These are phyloP conservation scores for Drosophila eohydei DNA, from an alignment of 2,888 invertebrate genomes.

Conservation along the genomic window DNA sequence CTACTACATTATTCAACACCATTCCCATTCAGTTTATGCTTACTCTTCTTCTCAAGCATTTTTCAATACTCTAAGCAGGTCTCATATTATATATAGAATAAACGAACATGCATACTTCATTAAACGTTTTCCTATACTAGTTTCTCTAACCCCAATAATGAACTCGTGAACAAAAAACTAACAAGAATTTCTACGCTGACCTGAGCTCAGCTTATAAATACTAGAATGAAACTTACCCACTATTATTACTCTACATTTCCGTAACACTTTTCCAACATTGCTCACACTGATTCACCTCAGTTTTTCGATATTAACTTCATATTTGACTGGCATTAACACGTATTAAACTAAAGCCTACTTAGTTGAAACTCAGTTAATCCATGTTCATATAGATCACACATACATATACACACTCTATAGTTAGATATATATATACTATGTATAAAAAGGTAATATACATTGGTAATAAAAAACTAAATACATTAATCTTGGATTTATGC, in stretches of 20 bases:
- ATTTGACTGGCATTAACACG: background rate
- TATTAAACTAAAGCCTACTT: background rate
- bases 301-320: background rate
- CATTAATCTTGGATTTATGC: constrained; percentile 12
- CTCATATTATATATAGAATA: background rate
- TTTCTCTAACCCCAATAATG: background rate
- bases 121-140: background rate
- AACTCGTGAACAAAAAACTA: no score
- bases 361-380: background rate
- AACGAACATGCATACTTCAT: background rate
- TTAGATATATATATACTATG: background rate
- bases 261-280: background rate
- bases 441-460: constrained; percentile 3
- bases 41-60: background rate
- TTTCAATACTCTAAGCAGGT: background rate
- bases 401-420: constrained; percentile 13
- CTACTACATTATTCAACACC: background rate
- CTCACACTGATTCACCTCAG: background rate
- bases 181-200: background rate
- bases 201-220: background rate
- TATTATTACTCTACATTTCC: background rate
- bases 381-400: constrained; percentile 11
- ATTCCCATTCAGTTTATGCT: background rate
- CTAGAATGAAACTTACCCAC: background rate
- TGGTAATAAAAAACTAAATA: constrained; percentile 30